A percentile compares a stretch with the other conserved stretches of the same genome.
phyloP scores from a whole-genome alignment of 2,797 vertebrate species.

The Propithecus perrieri region DNA sequence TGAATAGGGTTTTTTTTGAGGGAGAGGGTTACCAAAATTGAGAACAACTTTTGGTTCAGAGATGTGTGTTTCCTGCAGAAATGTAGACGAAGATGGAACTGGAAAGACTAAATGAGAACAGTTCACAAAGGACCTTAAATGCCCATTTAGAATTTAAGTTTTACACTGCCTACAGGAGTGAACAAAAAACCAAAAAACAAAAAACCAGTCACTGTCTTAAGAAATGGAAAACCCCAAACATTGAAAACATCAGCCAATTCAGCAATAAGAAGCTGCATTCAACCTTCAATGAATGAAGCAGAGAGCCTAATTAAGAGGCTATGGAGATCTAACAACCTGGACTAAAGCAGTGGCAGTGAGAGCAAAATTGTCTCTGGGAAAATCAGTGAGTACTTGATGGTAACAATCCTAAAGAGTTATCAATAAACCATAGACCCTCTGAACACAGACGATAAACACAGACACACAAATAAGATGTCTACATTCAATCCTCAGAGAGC shows the following conservation, averaged over 20 bases:
- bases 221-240: background rate
- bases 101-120: background rate
- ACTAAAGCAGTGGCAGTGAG: background rate
- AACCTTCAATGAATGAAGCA: background rate
- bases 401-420: background rate
- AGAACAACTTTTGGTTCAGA: background rate
- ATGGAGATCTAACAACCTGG: background rate
- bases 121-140: background rate
- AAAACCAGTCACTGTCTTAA: background rate
- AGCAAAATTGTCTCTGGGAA: background rate
- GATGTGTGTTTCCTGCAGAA: background rate
- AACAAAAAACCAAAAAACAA: background rate
- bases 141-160: background rate
- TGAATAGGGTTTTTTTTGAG: background rate
- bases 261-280: background rate
- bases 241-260: background rate
- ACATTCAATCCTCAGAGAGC: background rate
- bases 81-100: background rate
- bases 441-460: background rate
- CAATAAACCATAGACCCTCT: background rate
- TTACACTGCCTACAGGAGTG: background rate
- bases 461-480: background rate
- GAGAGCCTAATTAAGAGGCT: background rate
- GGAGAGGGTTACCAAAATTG: background rate
- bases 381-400: fast-evolving